Conservation (phyloP, 2,888 invertebrate species). For the Eupsilia transversa region DNA sequence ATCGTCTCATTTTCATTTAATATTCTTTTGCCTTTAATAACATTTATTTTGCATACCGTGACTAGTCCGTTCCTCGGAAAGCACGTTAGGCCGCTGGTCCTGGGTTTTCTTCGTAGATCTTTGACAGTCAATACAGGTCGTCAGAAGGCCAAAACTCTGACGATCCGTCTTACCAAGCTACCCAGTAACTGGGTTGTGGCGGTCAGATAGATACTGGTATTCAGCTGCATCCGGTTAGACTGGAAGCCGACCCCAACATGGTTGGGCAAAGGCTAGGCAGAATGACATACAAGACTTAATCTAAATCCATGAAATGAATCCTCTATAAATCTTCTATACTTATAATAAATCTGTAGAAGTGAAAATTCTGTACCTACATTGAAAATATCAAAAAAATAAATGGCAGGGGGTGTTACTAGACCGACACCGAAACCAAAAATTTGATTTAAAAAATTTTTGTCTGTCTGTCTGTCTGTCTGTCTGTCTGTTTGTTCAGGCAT, state of each 20-base stretch:
- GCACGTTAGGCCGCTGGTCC: neutral
- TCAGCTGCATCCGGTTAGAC: neutral
- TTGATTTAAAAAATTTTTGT: no score
- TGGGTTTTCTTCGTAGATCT: neutral
- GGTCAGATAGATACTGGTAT: neutral
- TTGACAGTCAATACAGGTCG: neutral
- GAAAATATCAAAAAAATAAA: no score
- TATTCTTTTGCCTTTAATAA: neutral
- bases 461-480: no score
- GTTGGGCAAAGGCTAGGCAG: neutral
- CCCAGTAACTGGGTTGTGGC: neutral
- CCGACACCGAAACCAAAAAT: no score
- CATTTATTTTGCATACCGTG: neutral
- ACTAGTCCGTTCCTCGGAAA: no score
- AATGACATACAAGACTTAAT: no score
- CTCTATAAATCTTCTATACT: no score
- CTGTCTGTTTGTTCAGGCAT: no score
- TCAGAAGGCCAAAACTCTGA: neutral
- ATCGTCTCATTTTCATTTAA: conserved; percentile 1
- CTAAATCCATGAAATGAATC: no score
- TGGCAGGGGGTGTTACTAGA: no score
- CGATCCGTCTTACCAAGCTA: neutral
- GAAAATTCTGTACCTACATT: no score
- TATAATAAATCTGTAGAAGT: no score
- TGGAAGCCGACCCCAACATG: neutral